phyloP scores from a whole-genome alignment of 1,140 invertebrate genomes.

The Goniozus legneri region DNA sequence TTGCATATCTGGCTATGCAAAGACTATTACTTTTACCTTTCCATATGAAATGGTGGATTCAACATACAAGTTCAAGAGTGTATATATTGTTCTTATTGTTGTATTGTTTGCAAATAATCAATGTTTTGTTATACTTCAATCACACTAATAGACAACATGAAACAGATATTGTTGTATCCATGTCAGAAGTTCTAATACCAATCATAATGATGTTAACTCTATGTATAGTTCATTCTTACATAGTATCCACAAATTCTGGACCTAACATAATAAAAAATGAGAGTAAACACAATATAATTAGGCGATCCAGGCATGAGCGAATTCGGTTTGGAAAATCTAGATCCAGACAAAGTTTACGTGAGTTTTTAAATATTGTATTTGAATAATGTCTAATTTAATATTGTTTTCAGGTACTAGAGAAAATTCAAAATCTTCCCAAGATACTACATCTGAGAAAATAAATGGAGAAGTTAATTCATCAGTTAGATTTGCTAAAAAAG shows the following conservation, averaged over 20 bases:
- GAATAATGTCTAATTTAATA: neutral
- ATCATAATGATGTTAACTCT: conserved; percentile 74
- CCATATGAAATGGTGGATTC: conserved; percentile 83
- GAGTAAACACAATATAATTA: conserved; percentile 36
- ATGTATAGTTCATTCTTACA: conserved; percentile 87
- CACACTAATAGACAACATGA: conserved; percentile 47
- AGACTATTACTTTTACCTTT: conserved; percentile 79
- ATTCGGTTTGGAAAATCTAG: conserved; percentile 42
- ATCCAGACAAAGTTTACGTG: conserved; percentile 40
- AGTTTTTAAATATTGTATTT: conserved; percentile 7
- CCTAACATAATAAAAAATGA: conserved; percentile 37
- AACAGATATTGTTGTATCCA: conserved; percentile 52
- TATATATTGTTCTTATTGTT: conserved; percentile 72
- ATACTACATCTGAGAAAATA: conserved; percentile 40
- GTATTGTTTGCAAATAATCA: conserved; percentile 73
- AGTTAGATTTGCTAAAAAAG: conserved; percentile 48
- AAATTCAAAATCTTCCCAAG: conserved; percentile 46
- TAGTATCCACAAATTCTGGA: conserved; percentile 70
- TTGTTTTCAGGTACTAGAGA: conserved; percentile 37
- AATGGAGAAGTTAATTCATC: conserved; percentile 37
- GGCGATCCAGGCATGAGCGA: conserved; percentile 37
- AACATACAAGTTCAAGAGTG: conserved; percentile 75
- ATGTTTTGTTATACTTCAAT: conserved; percentile 62
- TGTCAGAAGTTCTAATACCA: conserved; percentile 73
- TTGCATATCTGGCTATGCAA: conserved; percentile 74